Evolutionary conservation across 1,140 invertebrate species (phyloP).

Genomic region (Heliconius congener): DNA sequence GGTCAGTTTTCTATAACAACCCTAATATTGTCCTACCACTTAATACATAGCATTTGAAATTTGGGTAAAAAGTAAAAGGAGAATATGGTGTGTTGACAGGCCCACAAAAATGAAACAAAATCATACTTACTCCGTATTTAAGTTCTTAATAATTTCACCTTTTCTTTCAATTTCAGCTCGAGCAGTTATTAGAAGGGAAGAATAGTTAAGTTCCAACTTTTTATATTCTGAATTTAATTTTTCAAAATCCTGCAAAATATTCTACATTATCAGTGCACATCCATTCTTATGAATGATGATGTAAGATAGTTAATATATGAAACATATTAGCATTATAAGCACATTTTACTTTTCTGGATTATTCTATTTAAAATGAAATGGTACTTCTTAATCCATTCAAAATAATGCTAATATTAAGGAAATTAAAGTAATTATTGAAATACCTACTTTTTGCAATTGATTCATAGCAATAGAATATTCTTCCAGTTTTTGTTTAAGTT

Average conservation of each 20-base stretch:
- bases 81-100: too few species aligned
- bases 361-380: neutral
- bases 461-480: constrained; percentile 51
- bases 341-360: neutral
- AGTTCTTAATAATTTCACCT: constrained; percentile 59
- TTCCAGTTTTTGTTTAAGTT: constrained; percentile 60
- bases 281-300: constrained; percentile 40
- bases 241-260: constrained; percentile 76
- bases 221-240: constrained; percentile 60
- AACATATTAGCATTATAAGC: neutral
- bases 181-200: constrained; percentile 69
- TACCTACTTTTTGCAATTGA: constrained; percentile 68
- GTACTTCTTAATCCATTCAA: neutral
- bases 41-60: too few species aligned
- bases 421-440: neutral
- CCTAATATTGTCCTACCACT: too few species aligned
- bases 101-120: neutral
- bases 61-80: too few species aligned
- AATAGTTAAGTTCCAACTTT: constrained; percentile 65
- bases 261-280: constrained; percentile 73
- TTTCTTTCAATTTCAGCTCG: constrained; percentile 71
- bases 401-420: constrained; percentile 3
- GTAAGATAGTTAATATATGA: neutral
- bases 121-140: constrained; percentile 67
- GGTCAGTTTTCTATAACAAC: too few species aligned